A percentile compares a stretch with the other conserved stretches of the same genome.
Evolutionary conservation across 2,888 invertebrate species (phyloP).

Genomic region (Pyrgus malvae): DNA sequence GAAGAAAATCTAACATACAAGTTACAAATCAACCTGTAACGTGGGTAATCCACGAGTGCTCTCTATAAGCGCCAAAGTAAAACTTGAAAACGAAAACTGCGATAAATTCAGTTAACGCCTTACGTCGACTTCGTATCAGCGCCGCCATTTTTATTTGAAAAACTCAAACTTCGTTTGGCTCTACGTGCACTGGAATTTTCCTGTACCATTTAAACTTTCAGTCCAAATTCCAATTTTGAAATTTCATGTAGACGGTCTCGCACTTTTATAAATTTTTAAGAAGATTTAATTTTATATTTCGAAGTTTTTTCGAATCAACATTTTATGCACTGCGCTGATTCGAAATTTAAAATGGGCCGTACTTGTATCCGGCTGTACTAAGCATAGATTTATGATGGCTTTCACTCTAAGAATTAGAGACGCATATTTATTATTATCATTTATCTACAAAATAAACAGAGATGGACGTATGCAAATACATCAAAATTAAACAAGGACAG

Average conservation of each 20-base stretch:
- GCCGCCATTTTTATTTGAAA: constrained; percentile 25
- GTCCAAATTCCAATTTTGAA: constrained; percentile 9
- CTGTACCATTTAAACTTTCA: constrained; percentile 20
- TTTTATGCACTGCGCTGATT: too few species aligned
- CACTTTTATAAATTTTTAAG: not conserved
- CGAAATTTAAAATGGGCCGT: too few species aligned
- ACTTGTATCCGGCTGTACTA: too few species aligned
- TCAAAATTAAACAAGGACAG: constrained; percentile 48
- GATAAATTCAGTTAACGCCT: constrained; percentile 27
- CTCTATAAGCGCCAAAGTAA: not conserved
- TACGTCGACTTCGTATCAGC: constrained; percentile 23
- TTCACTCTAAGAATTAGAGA: too few species aligned
- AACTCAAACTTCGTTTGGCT: constrained; percentile 22
- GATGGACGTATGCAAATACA: constrained; percentile 44
- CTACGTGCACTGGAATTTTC: constrained; percentile 17
- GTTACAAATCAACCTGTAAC: too few species aligned
- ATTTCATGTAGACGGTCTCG: not conserved
- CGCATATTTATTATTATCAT: too few species aligned
- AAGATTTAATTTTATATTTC: not conserved
- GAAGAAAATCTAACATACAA: too few species aligned
- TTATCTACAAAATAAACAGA: constrained; percentile 30
- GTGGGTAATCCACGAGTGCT: too few species aligned
- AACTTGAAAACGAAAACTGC: constrained; percentile 21
- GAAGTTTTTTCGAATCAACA: too few species aligned
- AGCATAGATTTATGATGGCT: too few species aligned